Evolutionary conservation across 1,140 invertebrate species (phyloP), one percentile per base, ranked within the genome.

Genomic region (Nylanderia fulva): DNA sequence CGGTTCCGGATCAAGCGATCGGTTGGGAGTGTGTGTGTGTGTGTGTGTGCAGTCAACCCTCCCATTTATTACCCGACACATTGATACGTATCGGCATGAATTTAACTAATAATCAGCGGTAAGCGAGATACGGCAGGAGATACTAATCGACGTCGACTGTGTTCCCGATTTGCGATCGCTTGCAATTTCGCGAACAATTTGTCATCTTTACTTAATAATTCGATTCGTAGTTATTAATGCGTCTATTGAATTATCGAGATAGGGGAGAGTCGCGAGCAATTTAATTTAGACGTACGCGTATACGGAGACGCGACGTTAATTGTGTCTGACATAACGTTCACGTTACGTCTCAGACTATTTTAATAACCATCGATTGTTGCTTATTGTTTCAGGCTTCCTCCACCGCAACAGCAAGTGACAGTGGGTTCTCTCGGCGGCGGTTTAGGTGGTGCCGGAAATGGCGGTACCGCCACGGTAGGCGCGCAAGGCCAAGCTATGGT

Each of bases 401-500:
- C 94, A 39, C 93, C 94, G 84, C 93, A 95, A 79, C 95, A 96
- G 91, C 95, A 95, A 91, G 93, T 94, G 86, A 94, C 93, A 56
- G 93, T 93, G 13, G 93, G 93, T 1, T 91, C 93, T 13, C 84
- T 94, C 33, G 94, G 94, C 24, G 90, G 94, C 24, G 92, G 93
- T 45, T 91, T 94, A 84, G 92, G 94, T 21, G 93, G 90, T 52
- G 91, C 91, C 89, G 93, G 91, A 24, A 92, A 91, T 88, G 86
- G 92, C 61, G 91, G 93, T 74, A 87, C 92, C 87, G 92, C 93
- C 27, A 92, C 96, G 94, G 92, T 96, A 95, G 92, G 91, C 60
- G 91, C 91, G 42, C 93, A 93, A 60, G 92, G 93, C 71, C 91
- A 94, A 85, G 96, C 97, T 21, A 95, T 97, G 90, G 97, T 97